Evolutionary conservation across 2,797 vertebrate species (phyloP), one percentile per base, ranked within the genome.

Genomic region (Silurus aristotelis): DNA sequence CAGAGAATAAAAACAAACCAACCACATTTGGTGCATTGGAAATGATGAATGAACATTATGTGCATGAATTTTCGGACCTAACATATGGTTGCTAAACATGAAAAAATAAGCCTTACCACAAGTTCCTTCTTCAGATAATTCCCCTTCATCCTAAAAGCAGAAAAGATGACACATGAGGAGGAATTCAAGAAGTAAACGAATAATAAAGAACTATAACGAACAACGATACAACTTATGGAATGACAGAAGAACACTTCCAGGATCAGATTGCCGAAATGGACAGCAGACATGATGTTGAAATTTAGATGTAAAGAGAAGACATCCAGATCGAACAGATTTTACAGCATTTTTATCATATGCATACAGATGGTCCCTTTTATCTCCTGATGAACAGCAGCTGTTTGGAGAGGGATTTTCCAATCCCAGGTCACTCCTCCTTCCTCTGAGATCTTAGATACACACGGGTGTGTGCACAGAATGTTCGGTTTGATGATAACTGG

Each of bases 81-180:
- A 38, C 38, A 38, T 38, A 38, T 38, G 38, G 38, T 38, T 38
- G 38, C 38, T 38, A 38, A 8, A 79, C 8, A 31, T 22, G 80
- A 79, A 55, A 13, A n/a, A 17, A 73, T 1, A 48, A 22, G 48
- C 90, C 93, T 71, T 88, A 95, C 95, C 94, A 76, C 90, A 90
- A 87, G 91, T 90, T 10, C 92, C 93, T 46, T 86, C 86, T 9
- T 86, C 94, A 64, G 87, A 12, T 75, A 85, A 87, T 43, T 92
- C 89, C 19, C 91, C 92, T 73, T 92, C 91, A 91, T 93, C 63
- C 55, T 91, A 67, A 66, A 89, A 56, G 72, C 67, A 78, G 63
- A 83, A 88, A 66, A 83, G 56, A 38, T 80, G 20, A 87, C 0
- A 85, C 70, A 52, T 27, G 78, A 0, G 1, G 87, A 6, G 46